Conservation (phyloP, 2,888 invertebrate genomes). For the Minunthozetes semirufus region DNA sequence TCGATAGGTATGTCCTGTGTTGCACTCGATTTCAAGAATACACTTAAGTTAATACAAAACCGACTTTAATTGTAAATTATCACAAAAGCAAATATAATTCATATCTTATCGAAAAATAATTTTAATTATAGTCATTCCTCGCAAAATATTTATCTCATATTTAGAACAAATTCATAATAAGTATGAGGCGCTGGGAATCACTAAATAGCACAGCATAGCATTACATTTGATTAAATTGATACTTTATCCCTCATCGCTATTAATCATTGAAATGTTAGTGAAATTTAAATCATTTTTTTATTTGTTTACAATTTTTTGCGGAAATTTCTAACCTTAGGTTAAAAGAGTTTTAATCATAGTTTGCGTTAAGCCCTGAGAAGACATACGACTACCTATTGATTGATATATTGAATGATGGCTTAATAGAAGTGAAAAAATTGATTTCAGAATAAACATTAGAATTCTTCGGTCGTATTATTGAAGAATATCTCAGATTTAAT, state of each 20-base stretch:
- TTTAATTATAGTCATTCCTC: neutral
- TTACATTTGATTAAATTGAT: too few species aligned
- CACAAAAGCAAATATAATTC: neutral
- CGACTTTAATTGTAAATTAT: neutral
- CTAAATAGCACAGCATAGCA: too few species aligned
- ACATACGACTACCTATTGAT: neutral
- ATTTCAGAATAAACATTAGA: neutral
- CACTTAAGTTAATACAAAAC: neutral
- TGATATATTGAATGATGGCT: neutral
- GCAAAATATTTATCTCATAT: too few species aligned
- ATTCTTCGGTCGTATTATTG: neutral
- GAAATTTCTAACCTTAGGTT: neutral
- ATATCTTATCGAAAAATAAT: neutral
- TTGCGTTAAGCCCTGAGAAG: too few species aligned
- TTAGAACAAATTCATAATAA: too few species aligned
- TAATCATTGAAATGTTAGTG: neutral
- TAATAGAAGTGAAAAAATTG: neutral
- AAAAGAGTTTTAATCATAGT: neutral
- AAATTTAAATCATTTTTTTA: neutral
- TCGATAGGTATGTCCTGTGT: neutral
- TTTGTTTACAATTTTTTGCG: neutral
- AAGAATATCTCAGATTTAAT: neutral
- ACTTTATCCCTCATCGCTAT: too few species aligned
- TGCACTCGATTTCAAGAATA: neutral
- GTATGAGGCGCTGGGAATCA: too few species aligned